Conservation (phyloP, 2,113 vertebrate species). For the Archocentrus centrarchus region DNA sequence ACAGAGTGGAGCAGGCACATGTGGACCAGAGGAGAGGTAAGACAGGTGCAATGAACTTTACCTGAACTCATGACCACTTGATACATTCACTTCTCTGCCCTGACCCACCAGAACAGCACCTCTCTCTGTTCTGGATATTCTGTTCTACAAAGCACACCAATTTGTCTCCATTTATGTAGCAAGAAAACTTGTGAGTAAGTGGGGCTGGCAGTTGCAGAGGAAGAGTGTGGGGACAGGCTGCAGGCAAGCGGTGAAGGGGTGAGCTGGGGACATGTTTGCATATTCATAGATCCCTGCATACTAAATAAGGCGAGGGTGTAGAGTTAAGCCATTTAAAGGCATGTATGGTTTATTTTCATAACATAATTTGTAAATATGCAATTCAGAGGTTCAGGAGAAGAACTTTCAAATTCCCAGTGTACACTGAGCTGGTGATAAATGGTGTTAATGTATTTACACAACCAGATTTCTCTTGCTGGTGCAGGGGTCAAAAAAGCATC, state of each 20-base stretch:
- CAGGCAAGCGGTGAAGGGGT: background rate
- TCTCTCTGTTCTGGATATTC: background rate
- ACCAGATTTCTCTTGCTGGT: background rate
- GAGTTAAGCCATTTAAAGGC: conserved; percentile 2
- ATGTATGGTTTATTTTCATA: background rate
- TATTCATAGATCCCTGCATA: background rate
- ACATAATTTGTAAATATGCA: background rate
- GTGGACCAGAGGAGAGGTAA: too few species aligned
- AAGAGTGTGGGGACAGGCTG: background rate
- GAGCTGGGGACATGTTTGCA: background rate
- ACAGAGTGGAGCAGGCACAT: too few species aligned
- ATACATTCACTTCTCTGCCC: background rate
- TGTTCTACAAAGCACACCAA: background rate
- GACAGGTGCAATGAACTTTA: background rate
- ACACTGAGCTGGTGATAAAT: background rate
- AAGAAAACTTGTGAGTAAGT: background rate
- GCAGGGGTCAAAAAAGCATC: background rate
- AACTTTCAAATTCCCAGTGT: background rate
- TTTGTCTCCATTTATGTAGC: background rate
- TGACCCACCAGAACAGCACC: background rate
- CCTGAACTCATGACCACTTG: background rate
- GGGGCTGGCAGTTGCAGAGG: conserved; percentile 2
- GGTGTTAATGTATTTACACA: background rate
- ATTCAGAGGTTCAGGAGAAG: background rate
- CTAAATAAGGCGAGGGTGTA: background rate